A percentile compares a stretch with the other conserved stretches of the same genome.
These are phyloP conservation scores for Nannoperca obscura DNA, from an alignment of 2,797 vertebrate species.

Conservation along the genomic window DNA sequence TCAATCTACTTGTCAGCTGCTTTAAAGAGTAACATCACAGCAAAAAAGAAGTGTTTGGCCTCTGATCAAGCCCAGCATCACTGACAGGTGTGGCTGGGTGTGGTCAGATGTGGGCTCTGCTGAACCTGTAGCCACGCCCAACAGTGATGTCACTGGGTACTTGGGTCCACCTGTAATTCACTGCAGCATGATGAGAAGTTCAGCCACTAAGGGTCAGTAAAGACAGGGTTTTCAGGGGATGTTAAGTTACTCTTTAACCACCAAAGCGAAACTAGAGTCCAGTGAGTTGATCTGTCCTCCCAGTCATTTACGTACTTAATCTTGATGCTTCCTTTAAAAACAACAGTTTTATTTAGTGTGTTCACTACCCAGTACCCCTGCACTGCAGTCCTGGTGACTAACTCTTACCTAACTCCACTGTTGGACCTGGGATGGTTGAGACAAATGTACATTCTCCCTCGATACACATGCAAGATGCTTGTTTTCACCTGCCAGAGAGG, in stretches of 20 bases:
- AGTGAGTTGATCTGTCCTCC: background rate
- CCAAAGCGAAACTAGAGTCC: background rate
- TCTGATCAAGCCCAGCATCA: too few relatives aligned
- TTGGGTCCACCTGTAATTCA: background rate
- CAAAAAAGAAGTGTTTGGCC: too few relatives aligned
- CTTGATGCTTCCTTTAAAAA: too few relatives aligned
- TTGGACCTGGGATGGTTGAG: background rate
- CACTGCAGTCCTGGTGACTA: background rate
- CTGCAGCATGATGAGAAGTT: background rate
- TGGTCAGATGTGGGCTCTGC: background rate
- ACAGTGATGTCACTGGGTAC: background rate
- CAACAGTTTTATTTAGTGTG: too few relatives aligned
- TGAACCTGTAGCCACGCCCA: background rate
- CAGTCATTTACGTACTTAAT: background rate
- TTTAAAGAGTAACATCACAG: too few relatives aligned
- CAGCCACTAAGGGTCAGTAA: background rate
- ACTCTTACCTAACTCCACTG: background rate
- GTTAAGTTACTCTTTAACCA: background rate
- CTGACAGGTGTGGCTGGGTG: too few relatives aligned
- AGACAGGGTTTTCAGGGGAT: background rate
- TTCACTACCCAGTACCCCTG: too few relatives aligned
- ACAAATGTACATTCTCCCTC: background rate
- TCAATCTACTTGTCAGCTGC: too few relatives aligned
- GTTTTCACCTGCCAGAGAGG: background rate
- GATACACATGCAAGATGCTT: background rate